Percentiles rank a stretch among this genome's conserved stretches.
Conservation (phyloP, 2,797 vertebrate species). For the Loriculus beryllinus region DNA sequence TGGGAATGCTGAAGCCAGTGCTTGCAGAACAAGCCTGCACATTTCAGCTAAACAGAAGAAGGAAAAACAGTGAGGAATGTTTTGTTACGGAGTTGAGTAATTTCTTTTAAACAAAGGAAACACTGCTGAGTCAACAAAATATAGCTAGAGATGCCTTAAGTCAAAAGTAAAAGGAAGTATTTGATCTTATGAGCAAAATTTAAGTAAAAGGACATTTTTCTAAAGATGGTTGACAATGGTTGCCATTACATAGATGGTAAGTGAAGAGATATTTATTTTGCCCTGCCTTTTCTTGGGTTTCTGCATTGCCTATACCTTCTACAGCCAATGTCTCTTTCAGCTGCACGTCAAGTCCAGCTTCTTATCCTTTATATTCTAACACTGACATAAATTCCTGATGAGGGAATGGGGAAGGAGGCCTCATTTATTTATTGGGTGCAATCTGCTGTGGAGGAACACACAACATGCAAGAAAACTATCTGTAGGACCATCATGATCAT, state of each 20-base stretch:
- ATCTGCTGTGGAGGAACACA: not conserved
- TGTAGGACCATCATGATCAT: not conserved
- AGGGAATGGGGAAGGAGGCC: not conserved
- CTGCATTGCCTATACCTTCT: not conserved
- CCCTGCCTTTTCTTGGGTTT: not conserved
- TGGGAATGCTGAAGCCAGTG: conserved; percentile 12
- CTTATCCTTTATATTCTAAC: not conserved
- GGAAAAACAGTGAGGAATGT: conserved; percentile 38
- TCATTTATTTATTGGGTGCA: not conserved
- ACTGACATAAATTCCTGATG: not conserved
- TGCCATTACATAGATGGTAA: not conserved
- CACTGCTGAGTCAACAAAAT: conserved; percentile 3
- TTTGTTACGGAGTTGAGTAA: not conserved
- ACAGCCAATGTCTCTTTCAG: not conserved
- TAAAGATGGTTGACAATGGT: not conserved
- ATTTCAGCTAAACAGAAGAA: conserved; percentile 37
- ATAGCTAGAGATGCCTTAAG: not conserved
- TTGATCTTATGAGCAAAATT: not conserved
- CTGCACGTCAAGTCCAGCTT: not conserved
- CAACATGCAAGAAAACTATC: not conserved
- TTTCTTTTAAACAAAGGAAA: conserved; percentile 35
- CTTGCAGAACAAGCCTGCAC: conserved; percentile 31
- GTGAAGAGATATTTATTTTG: not conserved
- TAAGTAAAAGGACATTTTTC: not conserved
- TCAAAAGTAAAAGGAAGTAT: not conserved